phyloP scores from a whole-genome alignment of 2,888 invertebrate genomes.

The Fragum whitleyi region DNA sequence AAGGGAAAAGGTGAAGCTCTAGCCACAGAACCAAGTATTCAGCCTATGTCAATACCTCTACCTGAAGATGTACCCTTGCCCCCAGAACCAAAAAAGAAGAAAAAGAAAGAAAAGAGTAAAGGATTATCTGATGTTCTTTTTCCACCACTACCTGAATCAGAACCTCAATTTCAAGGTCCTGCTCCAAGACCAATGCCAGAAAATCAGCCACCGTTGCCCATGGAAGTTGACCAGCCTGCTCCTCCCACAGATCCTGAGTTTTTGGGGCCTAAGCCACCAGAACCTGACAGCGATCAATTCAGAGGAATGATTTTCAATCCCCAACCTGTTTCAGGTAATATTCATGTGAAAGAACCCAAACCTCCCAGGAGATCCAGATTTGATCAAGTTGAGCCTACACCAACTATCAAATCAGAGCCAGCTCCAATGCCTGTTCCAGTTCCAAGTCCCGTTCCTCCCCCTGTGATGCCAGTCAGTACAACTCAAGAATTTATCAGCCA shows the following conservation, averaged over 20 bases:
- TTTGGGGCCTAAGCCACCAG: neutral
- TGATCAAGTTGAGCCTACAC: constrained; percentile 32
- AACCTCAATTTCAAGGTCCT: constrained; percentile 35
- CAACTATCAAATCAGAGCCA: neutral
- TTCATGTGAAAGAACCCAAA: neutral
- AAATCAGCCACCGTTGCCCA: constrained; percentile 35
- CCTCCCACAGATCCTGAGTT: neutral
- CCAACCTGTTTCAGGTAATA: neutral
- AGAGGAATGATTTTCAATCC: neutral
- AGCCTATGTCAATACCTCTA: constrained; percentile 60
- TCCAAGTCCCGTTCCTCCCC: neutral
- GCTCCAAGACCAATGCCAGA: constrained; percentile 38
- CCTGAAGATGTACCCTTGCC: constrained; percentile 59
- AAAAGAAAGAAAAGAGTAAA: constrained; percentile 49
- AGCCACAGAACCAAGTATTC: constrained; percentile 10
- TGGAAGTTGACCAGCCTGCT: constrained; percentile 23
- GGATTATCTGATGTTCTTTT: constrained; percentile 54
- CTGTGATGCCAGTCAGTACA: neutral
- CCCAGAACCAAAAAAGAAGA: constrained; percentile 56
- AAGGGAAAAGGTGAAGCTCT: constrained; percentile 31
- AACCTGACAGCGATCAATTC: neutral
- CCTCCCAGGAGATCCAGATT: constrained; percentile 36
- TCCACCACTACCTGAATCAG: constrained; percentile 43
- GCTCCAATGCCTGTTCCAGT: constrained; percentile 11
- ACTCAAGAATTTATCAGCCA: neutral